A percentile compares a stretch with the other conserved stretches of the same genome.
Conservation (phyloP, 2,797 vertebrate species). For the Neosilurus mollespiculum region DNA sequence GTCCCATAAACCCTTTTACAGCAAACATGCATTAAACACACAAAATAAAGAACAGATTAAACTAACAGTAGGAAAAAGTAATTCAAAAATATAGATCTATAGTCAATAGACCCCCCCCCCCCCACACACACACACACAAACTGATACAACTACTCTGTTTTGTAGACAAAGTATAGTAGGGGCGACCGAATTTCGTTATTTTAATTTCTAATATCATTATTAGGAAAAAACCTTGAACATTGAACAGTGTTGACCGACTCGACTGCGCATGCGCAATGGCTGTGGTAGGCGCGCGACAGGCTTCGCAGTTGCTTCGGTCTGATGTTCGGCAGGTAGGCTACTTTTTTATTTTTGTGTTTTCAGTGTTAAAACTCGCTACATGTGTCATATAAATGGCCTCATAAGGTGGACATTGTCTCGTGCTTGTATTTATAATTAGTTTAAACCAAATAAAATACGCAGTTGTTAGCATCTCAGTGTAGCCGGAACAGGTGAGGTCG, state of each 20-base stretch:
- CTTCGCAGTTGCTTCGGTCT: too few species aligned
- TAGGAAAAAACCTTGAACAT: neutral
- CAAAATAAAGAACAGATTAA: neutral
- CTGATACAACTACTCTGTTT: neutral
- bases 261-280: conserved; percentile 31
- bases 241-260: neutral
- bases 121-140: too few species aligned
- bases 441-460: neutral
- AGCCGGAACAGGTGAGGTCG: neutral
- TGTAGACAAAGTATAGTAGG: neutral
- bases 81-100: too few species aligned
- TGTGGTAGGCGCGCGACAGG: neutral
- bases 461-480: neutral
- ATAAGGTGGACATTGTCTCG: too few species aligned
- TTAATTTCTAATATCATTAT: too few species aligned
- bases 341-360: neutral
- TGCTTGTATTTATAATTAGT: neutral
- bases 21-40: too few species aligned
- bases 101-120: too few species aligned
- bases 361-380: too few species aligned
- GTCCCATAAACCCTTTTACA: too few species aligned
- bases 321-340: neutral
- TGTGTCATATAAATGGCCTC: neutral
- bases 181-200: too few species aligned
- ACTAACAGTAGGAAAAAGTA: too few species aligned